These are phyloP conservation scores for Fistularia tabacaria DNA, from an alignment of 2,797 vertebrate genomes.

Conservation along the genomic window DNA sequence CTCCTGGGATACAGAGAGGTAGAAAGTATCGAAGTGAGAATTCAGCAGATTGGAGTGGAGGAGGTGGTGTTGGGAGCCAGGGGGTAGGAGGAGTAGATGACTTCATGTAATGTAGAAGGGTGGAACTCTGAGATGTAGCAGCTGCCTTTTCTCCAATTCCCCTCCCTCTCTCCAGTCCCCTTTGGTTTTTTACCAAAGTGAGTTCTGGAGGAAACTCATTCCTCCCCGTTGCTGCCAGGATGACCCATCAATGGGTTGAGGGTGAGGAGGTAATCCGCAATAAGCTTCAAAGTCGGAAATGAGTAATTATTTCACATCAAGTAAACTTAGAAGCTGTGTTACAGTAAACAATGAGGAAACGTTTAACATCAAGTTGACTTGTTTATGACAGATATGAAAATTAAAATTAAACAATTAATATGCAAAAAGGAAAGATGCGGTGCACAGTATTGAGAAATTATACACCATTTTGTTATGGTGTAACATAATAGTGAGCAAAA, in stretches of 20 bases:
- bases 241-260: slow-evolving; percentile 63
- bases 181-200: slow-evolving; percentile 62
- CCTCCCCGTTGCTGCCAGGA: slow-evolving; percentile 58
- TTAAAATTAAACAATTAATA: neutral
- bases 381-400: too few species aligned
- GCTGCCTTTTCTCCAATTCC: slow-evolving; percentile 44
- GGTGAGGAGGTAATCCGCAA: slow-evolving; percentile 47
- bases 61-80: slow-evolving; percentile 32
- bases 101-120: slow-evolving; percentile 53
- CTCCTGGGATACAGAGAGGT: slow-evolving; percentile 55
- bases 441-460: too few species aligned
- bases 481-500: too few species aligned
- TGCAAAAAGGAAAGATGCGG: neutral
- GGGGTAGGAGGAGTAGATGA: slow-evolving; percentile 55
- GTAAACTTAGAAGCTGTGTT: slow-evolving; percentile 33
- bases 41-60: slow-evolving; percentile 18
- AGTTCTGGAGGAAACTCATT: slow-evolving; percentile 76
- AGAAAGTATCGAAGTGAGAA: slow-evolving; percentile 24
- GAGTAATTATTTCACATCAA: slow-evolving; percentile 32
- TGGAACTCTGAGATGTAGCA: slow-evolving; percentile 50
- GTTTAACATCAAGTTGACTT: neutral
- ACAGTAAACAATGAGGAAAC: slow-evolving; percentile 9
- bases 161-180: slow-evolving; percentile 41
- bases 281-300: slow-evolving; percentile 51
- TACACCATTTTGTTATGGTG: too few species aligned